Conservation (phyloP, 92 coral and sea anemone species). For the Phymanthus crucifer region DNA sequence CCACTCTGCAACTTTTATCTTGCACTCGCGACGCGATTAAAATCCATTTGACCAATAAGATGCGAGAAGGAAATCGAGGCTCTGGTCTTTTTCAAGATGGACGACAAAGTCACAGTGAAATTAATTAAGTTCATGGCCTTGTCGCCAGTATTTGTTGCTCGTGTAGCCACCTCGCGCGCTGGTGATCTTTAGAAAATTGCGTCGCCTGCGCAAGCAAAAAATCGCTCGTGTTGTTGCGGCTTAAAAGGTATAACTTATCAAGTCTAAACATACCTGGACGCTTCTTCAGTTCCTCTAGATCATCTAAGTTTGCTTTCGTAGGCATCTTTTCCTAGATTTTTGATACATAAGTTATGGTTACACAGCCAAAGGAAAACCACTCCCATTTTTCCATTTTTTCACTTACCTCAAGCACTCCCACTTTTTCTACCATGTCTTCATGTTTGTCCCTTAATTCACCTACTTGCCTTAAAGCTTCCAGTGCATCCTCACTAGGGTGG, state of each 20-base stretch:
- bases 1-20: too few species aligned
- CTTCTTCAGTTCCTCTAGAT: conserved; percentile 81
- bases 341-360: not conserved
- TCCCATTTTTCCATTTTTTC: not conserved
- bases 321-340: conserved; percentile 87
- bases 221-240: too few species aligned
- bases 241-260: not conserved
- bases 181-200: too few species aligned
- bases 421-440: conserved; percentile 66
- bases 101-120: too few species aligned
- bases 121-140: too few species aligned
- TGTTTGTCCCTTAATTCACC: conserved; percentile 86
- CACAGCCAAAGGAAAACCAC: not conserved
- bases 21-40: too few species aligned
- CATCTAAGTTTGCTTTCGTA: conserved; percentile 86
- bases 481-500: conserved; percentile 79
- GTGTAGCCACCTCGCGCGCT: too few species aligned
- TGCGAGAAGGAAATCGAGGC: too few species aligned
- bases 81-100: too few species aligned
- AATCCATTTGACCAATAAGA: too few species aligned
- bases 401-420: conserved; percentile 77
- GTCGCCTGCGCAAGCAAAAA: too few species aligned
- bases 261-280: conserved; percentile 67
- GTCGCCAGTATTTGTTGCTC: too few species aligned
- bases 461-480: conserved; percentile 89